phyloP scores from a whole-genome alignment of 1,140 invertebrate genomes.

The Bombus ignitus region DNA sequence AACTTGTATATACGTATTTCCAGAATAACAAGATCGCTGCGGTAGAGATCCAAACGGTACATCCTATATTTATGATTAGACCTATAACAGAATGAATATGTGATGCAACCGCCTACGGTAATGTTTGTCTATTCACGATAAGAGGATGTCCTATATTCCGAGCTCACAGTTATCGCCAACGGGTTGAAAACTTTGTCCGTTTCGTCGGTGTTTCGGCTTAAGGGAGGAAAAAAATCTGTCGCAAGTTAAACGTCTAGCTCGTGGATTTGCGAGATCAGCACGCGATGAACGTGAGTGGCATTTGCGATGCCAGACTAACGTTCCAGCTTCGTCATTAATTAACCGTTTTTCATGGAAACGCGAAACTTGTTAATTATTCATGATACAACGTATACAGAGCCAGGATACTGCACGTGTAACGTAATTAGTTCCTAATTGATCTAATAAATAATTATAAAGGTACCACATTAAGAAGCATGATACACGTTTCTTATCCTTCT shows the following conservation, averaged over 20 bases:
- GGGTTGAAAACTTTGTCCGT: conserved; percentile 38
- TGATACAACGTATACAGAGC: background rate
- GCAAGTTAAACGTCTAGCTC: conserved; percentile 35
- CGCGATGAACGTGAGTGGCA: conserved; percentile 43
- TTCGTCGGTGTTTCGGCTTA: conserved; percentile 53
- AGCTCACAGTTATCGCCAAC: conserved; percentile 42
- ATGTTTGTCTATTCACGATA: conserved; percentile 38
- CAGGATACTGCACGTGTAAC: conserved; percentile 23
- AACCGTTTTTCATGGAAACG: conserved; percentile 43
- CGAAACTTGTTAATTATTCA: conserved; percentile 56
- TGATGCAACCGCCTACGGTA: conserved; percentile 1
- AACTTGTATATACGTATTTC: background rate
- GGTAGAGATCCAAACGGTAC: background rate
- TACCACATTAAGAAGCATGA: background rate
- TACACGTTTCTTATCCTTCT: background rate
- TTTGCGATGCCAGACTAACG: conserved; percentile 34
- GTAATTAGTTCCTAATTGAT: conserved; percentile 61
- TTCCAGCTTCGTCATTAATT: conserved; percentile 59
- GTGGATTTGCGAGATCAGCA: conserved; percentile 42
- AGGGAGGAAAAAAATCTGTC: conserved; percentile 38
- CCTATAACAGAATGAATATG: conserved; percentile 13
- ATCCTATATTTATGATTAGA: background rate
- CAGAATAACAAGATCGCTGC: background rate
- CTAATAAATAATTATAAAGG: conserved; percentile 28
- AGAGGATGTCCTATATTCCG: conserved; percentile 21